phyloP scores from a whole-genome alignment of 2,888 invertebrate genomes.

The Protodeltote pygarga region DNA sequence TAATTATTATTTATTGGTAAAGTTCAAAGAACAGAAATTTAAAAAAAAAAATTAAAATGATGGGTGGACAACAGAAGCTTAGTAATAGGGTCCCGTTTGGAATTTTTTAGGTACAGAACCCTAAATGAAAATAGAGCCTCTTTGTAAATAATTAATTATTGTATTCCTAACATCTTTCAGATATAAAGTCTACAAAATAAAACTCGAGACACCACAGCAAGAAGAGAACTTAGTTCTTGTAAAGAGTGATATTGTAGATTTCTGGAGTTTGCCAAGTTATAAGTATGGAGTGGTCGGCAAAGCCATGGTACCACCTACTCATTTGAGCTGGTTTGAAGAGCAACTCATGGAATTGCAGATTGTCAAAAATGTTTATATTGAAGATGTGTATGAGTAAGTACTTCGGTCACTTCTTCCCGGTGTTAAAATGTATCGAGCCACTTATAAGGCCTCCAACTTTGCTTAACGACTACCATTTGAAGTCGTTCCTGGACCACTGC shows the following conservation, averaged over 20 bases:
- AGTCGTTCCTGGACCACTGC: no score
- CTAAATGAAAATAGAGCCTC: no score
- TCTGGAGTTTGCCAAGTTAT: conserved; percentile 65
- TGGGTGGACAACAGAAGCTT: no score
- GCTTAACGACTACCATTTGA: no score
- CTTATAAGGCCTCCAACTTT: no score
- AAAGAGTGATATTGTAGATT: conserved; percentile 66
- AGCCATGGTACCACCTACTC: conserved; percentile 72
- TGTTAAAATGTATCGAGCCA: background rate
- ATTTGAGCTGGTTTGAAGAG: conserved; percentile 70
- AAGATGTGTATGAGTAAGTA: conserved; percentile 73
- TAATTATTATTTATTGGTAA: no score
- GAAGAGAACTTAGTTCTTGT: conserved; percentile 57
- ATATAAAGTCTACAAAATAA: conserved; percentile 69
- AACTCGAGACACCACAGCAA: conserved; percentile 55
- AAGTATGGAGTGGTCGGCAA: conserved; percentile 61
- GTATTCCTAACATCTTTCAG: conserved; percentile 48
- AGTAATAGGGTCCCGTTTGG: no score
- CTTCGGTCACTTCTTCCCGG: background rate
- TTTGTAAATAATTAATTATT: no score
- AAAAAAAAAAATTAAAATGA: no score
- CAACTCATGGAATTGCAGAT: conserved; percentile 57
- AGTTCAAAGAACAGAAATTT: no score
- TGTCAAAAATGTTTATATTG: conserved; percentile 56
- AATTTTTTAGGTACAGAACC: no score